Conservation (phyloP, 2,113 vertebrate species). For the Xyrauchen texanus region DNA sequence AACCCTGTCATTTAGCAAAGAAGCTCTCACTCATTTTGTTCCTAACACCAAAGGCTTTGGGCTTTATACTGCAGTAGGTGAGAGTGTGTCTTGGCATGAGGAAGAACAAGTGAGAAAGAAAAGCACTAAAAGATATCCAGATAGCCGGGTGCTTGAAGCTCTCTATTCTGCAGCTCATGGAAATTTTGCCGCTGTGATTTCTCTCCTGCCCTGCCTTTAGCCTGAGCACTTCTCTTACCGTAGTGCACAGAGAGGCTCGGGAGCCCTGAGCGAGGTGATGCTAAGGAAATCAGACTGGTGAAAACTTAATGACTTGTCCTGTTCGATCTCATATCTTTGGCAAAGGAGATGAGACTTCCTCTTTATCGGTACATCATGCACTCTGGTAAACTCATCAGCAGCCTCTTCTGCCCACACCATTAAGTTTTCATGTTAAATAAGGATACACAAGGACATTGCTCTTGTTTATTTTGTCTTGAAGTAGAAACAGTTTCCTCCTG, state of each 20-base stretch:
- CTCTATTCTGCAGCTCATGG: constrained; percentile 19
- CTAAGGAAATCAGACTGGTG: constrained; percentile 55
- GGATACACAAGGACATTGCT: constrained; percentile 47
- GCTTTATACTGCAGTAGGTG: too few species aligned
- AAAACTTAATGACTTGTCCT: constrained; percentile 72
- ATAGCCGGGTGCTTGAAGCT: not conserved
- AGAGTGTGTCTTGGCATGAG: too few species aligned
- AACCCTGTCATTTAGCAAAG: constrained; percentile 61
- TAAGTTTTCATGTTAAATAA: constrained; percentile 70
- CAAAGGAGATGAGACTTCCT: constrained; percentile 33
- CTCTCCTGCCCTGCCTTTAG: not conserved
- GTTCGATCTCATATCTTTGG: constrained; percentile 58
- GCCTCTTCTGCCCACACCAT: constrained; percentile 57
- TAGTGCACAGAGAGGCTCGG: constrained; percentile 47
- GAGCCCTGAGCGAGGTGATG: constrained; percentile 46
- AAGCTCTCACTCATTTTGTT: constrained; percentile 36
- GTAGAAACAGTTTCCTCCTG: constrained; percentile 1
- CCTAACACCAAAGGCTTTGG: too few species aligned
- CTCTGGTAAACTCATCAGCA: constrained; percentile 51
- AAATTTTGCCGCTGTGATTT: constrained; percentile 33
- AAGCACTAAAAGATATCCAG: not conserved
- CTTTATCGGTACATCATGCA: constrained; percentile 18
- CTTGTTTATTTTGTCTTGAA: constrained; percentile 12
- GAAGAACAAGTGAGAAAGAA: too few species aligned
- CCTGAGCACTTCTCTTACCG: constrained; percentile 39